Evolutionary conservation across 2,113 vertebrate genomes (phyloP), one percentile per base, ranked within the genome.

Genomic region (Typhlomys cinereus): DNA sequence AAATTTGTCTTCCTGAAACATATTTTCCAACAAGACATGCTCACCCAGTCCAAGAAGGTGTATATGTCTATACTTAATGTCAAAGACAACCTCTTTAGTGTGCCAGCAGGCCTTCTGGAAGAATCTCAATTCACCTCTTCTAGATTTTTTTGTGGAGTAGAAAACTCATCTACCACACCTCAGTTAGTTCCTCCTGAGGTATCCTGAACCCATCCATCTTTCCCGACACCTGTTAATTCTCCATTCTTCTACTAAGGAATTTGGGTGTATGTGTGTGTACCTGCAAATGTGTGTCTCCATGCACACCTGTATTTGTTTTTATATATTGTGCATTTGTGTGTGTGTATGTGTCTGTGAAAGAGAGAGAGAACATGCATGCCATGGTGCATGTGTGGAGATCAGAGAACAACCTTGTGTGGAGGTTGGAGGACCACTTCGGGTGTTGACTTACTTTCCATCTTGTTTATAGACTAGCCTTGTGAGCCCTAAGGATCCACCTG

Each of bases 91-190:
- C 34, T 73, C 44, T 54, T 88, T 9, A 29, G 36, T 54, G 41
- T 18, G 25, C 34, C 62, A 13, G 36, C 66, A 27, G 61, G 54
- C 54, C 18, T 34, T 76, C 62, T 17, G 54, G 59, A 62, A 66
- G 27, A 46, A 39, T 41, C 1, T 64, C 66, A 9, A 15, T 31
- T 74, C 41, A 48, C 29, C 13, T 59, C 50, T 78, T 44, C 75
- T 76, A 79, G 21, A 52, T 34, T 54, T 92, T n/a, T 71, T 93
- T 80, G 36, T 52, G 59, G n/a, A 29, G 18, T 61, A 61, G 5
- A 29, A 61, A 70, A 66, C 44, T 75, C 25, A 57, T 34, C 48
- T 27, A 41, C 5, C 67, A 14, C 39, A 48, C 59, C 46, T 70
- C 44, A 83, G 75, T 23, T 61, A 83, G 75, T 23, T 61, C 74